These are phyloP conservation scores for Cichlasoma orientale DNA, from an alignment of 2,797 vertebrate genomes.

Conservation along the genomic window DNA sequence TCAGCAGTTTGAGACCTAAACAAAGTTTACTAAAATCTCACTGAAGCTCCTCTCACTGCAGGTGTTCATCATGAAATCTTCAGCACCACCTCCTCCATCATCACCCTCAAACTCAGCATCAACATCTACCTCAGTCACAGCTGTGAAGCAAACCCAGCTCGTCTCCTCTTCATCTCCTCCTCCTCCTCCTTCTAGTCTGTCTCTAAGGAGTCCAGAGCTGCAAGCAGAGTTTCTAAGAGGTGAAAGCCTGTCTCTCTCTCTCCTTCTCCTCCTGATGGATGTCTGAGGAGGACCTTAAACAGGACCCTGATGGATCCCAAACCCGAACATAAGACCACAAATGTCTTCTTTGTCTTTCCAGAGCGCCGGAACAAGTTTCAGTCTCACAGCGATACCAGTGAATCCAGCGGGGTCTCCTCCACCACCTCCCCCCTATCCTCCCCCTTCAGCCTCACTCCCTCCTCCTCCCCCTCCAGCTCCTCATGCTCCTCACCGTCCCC, in stretches of 20 bases:
- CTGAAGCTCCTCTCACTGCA: background rate
- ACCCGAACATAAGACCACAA: background rate
- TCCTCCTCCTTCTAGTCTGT: background rate
- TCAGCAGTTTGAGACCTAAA: background rate
- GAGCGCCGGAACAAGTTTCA: constrained; percentile 26
- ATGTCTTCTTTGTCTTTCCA: background rate
- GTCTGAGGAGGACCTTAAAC: background rate
- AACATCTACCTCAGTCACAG: background rate
- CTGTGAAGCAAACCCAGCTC: background rate
- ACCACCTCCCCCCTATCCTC: background rate
- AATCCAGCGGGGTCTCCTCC: background rate
- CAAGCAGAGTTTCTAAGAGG: constrained; percentile 51
- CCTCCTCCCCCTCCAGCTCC: background rate
- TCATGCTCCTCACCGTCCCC: background rate
- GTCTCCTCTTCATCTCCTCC: constrained; percentile 1
- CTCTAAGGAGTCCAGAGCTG: constrained; percentile 46
- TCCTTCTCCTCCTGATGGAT: background rate
- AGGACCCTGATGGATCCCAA: background rate
- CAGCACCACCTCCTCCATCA: background rate
- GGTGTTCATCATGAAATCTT: constrained; percentile 33
- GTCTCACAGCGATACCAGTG: background rate
- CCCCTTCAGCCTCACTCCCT: background rate
- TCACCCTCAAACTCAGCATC: background rate
- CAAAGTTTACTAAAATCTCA: background rate
- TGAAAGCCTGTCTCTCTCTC: background rate